These are phyloP conservation scores for Acromyrmex echinatior DNA, from an alignment of 1,140 invertebrate genomes.

Conservation along the genomic window DNA sequence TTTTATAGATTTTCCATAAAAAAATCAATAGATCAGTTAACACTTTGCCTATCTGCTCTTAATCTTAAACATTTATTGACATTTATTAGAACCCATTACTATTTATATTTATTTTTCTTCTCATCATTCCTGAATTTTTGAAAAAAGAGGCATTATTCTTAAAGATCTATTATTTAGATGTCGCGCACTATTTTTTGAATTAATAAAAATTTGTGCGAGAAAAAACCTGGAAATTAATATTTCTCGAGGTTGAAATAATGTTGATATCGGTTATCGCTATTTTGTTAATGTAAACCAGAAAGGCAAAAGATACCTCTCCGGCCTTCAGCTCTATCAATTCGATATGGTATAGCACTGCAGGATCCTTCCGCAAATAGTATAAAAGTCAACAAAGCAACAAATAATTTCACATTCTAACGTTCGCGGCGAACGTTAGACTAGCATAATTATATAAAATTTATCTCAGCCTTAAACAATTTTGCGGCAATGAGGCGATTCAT, in stretches of 20 bases:
- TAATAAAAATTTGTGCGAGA: not conserved
- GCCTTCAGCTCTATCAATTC: constrained; percentile 40
- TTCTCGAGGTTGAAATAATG: not conserved
- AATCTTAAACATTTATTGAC: too few species aligned
- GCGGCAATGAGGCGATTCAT: not conserved
- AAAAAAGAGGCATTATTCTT: not conserved
- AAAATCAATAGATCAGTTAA: too few species aligned
- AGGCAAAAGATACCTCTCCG: not conserved
- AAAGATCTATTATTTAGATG: not conserved
- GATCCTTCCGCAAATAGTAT: constrained; percentile 30
- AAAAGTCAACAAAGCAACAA: not conserved
- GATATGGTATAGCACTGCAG: not conserved
- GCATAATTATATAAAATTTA: not conserved
- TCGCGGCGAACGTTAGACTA: not conserved
- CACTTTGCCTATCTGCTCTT: too few species aligned
- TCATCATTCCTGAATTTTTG: not conserved
- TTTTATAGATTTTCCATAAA: too few species aligned
- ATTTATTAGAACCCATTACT: too few species aligned
- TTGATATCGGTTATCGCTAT: not conserved
- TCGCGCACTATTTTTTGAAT: not conserved
- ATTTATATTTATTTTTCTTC: too few species aligned
- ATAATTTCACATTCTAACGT: not conserved
- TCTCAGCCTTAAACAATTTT: not conserved
- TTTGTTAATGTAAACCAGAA: not conserved
- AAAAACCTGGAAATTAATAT: not conserved